A percentile compares a stretch with the other conserved stretches of the same genome.
phyloP scores from a whole-genome alignment of 2,113 vertebrate genomes.

The Sebastes fasciatus region DNA sequence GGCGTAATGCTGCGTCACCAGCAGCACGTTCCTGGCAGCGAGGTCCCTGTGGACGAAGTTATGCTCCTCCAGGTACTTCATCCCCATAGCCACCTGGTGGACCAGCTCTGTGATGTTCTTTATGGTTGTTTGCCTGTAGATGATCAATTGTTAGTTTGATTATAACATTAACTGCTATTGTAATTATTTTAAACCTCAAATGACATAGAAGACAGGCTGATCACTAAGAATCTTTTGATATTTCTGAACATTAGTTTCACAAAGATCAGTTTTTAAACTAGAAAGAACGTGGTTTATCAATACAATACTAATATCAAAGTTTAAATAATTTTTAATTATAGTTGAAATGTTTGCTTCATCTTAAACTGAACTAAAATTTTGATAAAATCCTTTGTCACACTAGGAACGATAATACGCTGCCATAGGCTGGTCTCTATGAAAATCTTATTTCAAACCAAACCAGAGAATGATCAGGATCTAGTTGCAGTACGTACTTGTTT shows the following conservation, averaged over 20 bases:
- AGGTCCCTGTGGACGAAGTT: conserved; percentile 98
- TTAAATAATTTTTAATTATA: not conserved
- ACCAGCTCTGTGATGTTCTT: conserved; percentile 97
- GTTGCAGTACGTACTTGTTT: conserved; percentile 85
- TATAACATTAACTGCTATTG: not conserved
- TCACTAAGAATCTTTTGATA: too few species aligned
- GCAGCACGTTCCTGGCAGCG: conserved; percentile 95
- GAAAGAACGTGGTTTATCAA: not conserved
- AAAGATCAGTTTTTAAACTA: not conserved
- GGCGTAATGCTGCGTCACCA: conserved; percentile 98
- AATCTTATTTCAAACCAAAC: too few species aligned
- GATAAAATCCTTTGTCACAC: not conserved
- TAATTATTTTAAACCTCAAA: not conserved
- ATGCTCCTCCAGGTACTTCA: conserved; percentile 97
- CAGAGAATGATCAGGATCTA: not conserved
- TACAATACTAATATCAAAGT: not conserved
- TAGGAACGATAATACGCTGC: too few species aligned
- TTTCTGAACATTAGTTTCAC: not conserved
- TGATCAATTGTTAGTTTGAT: not conserved
- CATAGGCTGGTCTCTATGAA: too few species aligned
- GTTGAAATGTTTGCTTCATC: not conserved
- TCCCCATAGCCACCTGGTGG: conserved; percentile 97
- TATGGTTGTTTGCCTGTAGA: conserved; percentile 85
- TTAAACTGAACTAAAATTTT: not conserved
- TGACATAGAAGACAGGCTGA: not conserved